Percentiles rank a stretch among this genome's conserved stretches.
Conservation (phyloP, 2,797 vertebrate genomes). For the Petrocephalus schoutedeni region DNA sequence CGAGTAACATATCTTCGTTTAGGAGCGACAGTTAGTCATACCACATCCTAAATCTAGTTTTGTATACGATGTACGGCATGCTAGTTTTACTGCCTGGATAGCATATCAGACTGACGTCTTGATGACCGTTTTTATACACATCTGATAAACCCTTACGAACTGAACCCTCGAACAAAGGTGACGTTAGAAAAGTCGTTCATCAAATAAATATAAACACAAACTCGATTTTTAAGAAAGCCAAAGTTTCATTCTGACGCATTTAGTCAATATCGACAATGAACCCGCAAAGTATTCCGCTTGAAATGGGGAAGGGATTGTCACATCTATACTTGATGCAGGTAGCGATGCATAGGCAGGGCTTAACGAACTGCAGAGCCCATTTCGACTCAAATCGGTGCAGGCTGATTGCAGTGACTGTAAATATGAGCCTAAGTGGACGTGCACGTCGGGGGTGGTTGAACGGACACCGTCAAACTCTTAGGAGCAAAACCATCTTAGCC, state of each 20-base stretch:
- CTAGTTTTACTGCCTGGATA: neutral
- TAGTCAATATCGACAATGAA: neutral
- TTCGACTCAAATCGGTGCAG: neutral
- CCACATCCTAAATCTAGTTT: neutral
- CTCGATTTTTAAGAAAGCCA: neutral
- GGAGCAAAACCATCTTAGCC: neutral
- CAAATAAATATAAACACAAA: neutral
- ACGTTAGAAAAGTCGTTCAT: neutral
- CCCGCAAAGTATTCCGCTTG: neutral
- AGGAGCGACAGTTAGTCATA: neutral
- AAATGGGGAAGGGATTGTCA: neutral
- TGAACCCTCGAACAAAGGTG: neutral
- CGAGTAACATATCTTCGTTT: slow-evolving; percentile 1
- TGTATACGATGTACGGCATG: neutral
- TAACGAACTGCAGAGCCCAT: neutral
- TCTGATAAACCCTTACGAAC: neutral
- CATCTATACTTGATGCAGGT: neutral
- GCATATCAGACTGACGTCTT: neutral
- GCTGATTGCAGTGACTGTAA: neutral
- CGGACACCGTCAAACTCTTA: neutral
- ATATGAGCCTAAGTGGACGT: neutral
- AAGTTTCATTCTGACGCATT: neutral
- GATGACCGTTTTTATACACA: neutral
- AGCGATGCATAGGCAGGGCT: neutral
- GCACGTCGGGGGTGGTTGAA: neutral